Conservation (phyloP, 2,797 vertebrate genomes). For the Melanotaenia parkinsoni region DNA sequence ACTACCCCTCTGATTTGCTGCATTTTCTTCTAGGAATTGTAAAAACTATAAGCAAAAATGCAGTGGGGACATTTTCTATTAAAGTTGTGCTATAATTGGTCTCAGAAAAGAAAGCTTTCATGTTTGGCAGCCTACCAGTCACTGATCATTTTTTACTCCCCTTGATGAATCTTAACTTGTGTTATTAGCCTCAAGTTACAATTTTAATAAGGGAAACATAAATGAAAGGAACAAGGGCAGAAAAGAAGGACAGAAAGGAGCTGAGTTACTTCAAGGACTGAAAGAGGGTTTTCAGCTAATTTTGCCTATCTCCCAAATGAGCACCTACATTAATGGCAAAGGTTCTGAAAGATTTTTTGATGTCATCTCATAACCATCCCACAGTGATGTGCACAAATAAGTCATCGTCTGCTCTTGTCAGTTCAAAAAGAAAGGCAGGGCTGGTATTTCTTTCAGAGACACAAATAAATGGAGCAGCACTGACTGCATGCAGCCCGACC, state of each 20-base stretch:
- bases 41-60: slow-evolving; percentile 24
- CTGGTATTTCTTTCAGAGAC: slow-evolving; percentile 53
- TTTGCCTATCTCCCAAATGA: slow-evolving; percentile 43
- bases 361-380: slow-evolving; percentile 32
- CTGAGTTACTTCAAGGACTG: slow-evolving; percentile 25
- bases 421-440: slow-evolving; percentile 47
- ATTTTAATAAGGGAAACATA: slow-evolving; percentile 36
- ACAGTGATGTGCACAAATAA: slow-evolving; percentile 26
- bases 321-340: slow-evolving; percentile 33
- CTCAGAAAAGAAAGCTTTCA: slow-evolving; percentile 46
- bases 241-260: slow-evolving; percentile 19
- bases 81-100: slow-evolving; percentile 42
- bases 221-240: slow-evolving; percentile 24
- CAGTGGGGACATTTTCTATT: slow-evolving; percentile 29
- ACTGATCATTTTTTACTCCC: slow-evolving; percentile 30
- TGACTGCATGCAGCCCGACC: slow-evolving; percentile 43
- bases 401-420: slow-evolving; percentile 45
- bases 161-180: slow-evolving; percentile 44
- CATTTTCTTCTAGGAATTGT: slow-evolving; percentile 22
- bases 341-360: slow-evolving; percentile 49
- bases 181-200: slow-evolving; percentile 43
- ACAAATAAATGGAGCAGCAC: slow-evolving; percentile 60
- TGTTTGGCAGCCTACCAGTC: slow-evolving; percentile 34
- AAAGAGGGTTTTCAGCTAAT: slow-evolving; percentile 32
- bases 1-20: slow-evolving; percentile 11